These are phyloP conservation scores for Podabrus alpinus DNA, from an alignment of 2,888 invertebrate species.

Conservation along the genomic window DNA sequence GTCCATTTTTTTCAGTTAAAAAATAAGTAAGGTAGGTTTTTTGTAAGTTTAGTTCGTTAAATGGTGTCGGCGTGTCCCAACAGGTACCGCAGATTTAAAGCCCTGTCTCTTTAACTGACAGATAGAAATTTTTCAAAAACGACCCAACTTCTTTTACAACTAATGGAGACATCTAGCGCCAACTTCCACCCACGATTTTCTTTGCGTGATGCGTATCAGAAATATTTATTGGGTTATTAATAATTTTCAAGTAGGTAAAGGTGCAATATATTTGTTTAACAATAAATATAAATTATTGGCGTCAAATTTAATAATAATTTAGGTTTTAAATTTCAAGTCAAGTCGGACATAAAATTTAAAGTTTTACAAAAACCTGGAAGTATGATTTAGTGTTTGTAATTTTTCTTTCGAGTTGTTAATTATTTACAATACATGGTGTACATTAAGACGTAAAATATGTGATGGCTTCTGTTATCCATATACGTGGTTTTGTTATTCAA, in stretches of 20 bases:
- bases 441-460: slow-evolving; percentile 14
- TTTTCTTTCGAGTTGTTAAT: slow-evolving; percentile 1
- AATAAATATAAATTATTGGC: neutral
- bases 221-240: slow-evolving; percentile 18
- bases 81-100: slow-evolving; percentile 37
- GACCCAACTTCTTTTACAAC: slow-evolving; percentile 27
- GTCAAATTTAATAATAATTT: slow-evolving; percentile 3
- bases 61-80: slow-evolving; percentile 14
- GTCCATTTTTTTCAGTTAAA: neutral
- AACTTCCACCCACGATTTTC: slow-evolving; percentile 30
- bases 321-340: neutral
- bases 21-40: neutral
- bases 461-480: slow-evolving; percentile 24
- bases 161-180: slow-evolving; percentile 37
- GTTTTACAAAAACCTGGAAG: neutral
- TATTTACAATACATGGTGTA: neutral
- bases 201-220: slow-evolving; percentile 27
- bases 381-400: neutral
- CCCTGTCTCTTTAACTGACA: slow-evolving; percentile 34
- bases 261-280: slow-evolving; percentile 10
- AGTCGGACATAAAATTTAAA: neutral
- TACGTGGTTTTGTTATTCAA: slow-evolving; percentile 41
- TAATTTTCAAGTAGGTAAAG: slow-evolving; percentile 10
- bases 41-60: slow-evolving; percentile 19
- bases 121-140: slow-evolving; percentile 36